These are phyloP conservation scores for Ciona savignyi DNA, from an alignment of 23 tunicate species.

Conservation along the genomic window DNA sequence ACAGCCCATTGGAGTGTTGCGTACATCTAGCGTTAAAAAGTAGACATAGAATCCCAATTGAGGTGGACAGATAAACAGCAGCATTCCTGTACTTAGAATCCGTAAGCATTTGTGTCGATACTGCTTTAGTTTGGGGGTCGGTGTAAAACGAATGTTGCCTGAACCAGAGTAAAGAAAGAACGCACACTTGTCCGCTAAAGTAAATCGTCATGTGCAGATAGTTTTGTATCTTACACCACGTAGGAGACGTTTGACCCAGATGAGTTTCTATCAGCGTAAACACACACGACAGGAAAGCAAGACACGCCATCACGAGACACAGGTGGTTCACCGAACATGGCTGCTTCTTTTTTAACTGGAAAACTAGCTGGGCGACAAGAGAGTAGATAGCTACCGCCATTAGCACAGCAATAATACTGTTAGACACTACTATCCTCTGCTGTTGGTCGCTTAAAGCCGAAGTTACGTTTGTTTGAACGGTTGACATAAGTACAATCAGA, in stretches of 20 bases:
- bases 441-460: background rate
- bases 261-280: background rate
- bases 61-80: background rate
- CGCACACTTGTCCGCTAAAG: background rate
- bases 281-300: background rate
- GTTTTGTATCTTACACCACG: background rate
- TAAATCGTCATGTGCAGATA: background rate
- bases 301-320: background rate
- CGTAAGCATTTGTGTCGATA: background rate
- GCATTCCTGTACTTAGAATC: background rate
- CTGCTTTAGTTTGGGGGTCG: background rate
- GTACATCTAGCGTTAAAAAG: background rate
- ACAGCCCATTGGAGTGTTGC: background rate
- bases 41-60: background rate
- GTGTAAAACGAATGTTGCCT: background rate
- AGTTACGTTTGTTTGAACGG: too few species aligned
- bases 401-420: background rate
- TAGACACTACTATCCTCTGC: background rate
- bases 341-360: background rate
- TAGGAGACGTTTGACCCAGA: background rate
- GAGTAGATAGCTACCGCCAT: background rate
- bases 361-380: background rate
- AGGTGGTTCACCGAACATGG: background rate
- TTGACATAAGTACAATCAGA: too few species aligned
- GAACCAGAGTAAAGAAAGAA: background rate